Conservation (phyloP, 1,140 invertebrate genomes). For the Nasonia vitripennis region DNA sequence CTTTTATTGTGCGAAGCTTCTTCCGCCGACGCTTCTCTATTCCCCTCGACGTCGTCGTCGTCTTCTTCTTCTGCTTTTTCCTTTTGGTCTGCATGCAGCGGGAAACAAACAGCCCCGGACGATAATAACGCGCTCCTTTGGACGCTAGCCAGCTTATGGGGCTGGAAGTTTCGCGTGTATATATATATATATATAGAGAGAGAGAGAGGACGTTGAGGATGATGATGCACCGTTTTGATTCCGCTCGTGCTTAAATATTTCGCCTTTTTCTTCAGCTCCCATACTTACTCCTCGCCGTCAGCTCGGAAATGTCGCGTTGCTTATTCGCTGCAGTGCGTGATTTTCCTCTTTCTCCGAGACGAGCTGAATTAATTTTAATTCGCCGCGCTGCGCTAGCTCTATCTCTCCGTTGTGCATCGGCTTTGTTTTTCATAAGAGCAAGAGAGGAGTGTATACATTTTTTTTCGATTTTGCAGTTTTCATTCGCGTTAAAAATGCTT, state of each 20-base stretch:
- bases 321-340: no score
- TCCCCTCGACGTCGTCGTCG: no score
- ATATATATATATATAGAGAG: neutral
- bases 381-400: neutral
- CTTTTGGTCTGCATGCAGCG: neutral
- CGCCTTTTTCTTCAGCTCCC: neutral
- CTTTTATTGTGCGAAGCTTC: neutral
- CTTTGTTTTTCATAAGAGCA: no score
- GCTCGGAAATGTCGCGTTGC: neutral
- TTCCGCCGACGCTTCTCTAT: neutral
- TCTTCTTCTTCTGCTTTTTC: constrained; percentile 9
- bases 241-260: no score
- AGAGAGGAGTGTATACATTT: no score
- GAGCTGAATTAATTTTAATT: neutral
- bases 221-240: constrained; percentile 2
- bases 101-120: constrained; percentile 21
- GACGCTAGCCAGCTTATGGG: constrained; percentile 32
- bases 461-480: no score
- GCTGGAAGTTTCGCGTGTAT: neutral
- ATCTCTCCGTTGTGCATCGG: no score
- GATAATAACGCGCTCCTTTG: constrained; percentile 43
- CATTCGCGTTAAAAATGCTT: no score
- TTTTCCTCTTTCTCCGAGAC: no score
- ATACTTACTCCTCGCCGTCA: neutral
- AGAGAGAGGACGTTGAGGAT: neutral